Conservation (phyloP, 2,113 vertebrate species). For the Ciconia stormi region DNA sequence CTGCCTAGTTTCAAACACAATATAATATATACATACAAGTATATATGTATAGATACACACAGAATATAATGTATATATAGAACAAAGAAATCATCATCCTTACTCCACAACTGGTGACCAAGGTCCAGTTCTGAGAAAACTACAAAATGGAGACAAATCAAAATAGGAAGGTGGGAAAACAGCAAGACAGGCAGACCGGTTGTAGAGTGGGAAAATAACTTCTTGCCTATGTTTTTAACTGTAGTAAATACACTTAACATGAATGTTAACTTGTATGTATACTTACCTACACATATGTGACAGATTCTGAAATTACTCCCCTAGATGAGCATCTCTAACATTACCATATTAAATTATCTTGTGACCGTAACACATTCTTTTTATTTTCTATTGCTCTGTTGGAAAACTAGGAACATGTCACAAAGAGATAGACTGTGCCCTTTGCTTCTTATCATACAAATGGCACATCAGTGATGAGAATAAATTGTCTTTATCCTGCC, state of each 20-base stretch:
- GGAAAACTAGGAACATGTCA: background rate
- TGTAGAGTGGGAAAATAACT: background rate
- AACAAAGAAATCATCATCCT: background rate
- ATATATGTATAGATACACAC: background rate
- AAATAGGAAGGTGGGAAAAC: background rate
- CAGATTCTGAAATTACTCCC: background rate
- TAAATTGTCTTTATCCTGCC: conserved; percentile 27
- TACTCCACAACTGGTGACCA: background rate
- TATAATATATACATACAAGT: background rate
- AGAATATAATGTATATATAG: background rate
- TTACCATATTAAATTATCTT: background rate
- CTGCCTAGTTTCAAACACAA: background rate
- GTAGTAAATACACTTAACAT: background rate
- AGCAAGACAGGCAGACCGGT: background rate
- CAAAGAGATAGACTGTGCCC: background rate
- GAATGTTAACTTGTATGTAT: background rate
- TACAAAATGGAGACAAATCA: background rate
- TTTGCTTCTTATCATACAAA: background rate
- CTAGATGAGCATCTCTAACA: background rate
- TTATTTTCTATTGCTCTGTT: background rate
- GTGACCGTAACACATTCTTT: background rate
- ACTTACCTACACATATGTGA: background rate
- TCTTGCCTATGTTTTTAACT: background rate
- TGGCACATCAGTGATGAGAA: background rate
- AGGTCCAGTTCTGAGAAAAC: background rate